Conservation (phyloP, 2,888 invertebrate genomes). For the Hydriomena furcata region DNA sequence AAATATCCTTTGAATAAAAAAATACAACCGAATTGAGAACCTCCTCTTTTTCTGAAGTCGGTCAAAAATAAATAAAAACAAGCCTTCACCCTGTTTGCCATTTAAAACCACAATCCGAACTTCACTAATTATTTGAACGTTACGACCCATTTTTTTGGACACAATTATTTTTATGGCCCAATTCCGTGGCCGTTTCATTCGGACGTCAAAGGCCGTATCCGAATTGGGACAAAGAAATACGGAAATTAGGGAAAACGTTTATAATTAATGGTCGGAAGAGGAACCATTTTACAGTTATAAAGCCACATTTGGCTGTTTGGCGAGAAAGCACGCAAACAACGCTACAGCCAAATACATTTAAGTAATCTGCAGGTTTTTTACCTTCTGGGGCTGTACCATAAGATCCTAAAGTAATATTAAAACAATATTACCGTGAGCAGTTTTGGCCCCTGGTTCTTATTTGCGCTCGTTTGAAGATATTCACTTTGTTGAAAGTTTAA, state of each 20-base stretch:
- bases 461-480: too few relatives aligned
- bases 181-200: conserved; percentile 9
- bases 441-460: too few relatives aligned
- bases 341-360: conserved; percentile 1
- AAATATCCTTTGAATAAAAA: too few relatives aligned
- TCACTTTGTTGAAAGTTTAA: too few relatives aligned
- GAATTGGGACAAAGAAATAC: conserved; percentile 21
- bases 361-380: background rate
- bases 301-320: conserved; percentile 16
- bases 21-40: too few relatives aligned
- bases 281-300: conserved; percentile 19
- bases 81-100: background rate
- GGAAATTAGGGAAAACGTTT: conserved; percentile 23
- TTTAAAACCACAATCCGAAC: conserved; percentile 13
- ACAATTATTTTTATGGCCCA: conserved; percentile 25
- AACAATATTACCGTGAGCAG: too few relatives aligned
- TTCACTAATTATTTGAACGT: conserved; percentile 17
- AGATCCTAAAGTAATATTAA: background rate
- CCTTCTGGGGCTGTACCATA: background rate
- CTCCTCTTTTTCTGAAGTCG: background rate
- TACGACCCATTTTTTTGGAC: conserved; percentile 17
- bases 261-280: conserved; percentile 31
- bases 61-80: background rate
- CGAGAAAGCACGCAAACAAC: conserved; percentile 5
- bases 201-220: conserved; percentile 21